These are phyloP conservation scores for Murina feae DNA, from an alignment of 2,113 vertebrate genomes.

Conservation along the genomic window DNA sequence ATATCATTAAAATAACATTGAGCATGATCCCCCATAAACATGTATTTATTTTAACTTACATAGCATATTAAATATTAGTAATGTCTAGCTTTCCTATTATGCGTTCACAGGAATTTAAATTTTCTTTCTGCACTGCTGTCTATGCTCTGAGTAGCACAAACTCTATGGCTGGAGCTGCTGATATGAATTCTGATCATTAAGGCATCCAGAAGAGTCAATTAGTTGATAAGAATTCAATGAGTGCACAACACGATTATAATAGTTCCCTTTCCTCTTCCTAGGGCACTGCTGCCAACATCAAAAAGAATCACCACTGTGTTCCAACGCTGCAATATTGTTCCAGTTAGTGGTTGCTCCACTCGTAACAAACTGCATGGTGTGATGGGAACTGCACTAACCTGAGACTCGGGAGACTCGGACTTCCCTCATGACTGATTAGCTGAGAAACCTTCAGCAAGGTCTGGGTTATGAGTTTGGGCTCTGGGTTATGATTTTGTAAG, in stretches of 20 bases:
- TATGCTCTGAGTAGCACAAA: not conserved
- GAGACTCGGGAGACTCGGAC: not conserved
- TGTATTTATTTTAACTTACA: not conserved
- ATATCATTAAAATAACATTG: not conserved
- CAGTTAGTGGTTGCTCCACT: not conserved
- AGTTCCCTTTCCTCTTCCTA: not conserved
- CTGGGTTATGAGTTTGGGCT: not conserved
- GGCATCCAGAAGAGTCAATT: not conserved
- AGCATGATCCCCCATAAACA: not conserved
- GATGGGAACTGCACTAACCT: not conserved
- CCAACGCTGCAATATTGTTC: not conserved
- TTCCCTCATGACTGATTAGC: not conserved
- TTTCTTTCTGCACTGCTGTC: not conserved
- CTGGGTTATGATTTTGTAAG: not conserved
- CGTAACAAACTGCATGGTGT: not conserved
- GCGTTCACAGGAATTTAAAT: not conserved
- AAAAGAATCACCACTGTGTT: not conserved
- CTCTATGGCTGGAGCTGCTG: not conserved
- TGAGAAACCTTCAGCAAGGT: conserved; percentile 23
- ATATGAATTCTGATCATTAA: not conserved
- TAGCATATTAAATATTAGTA: not conserved
- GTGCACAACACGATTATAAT: not conserved
- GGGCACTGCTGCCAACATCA: not conserved
- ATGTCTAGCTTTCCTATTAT: not conserved
- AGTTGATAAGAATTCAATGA: not conserved